Evolutionary conservation across 1,140 invertebrate genomes (phyloP).

Genomic region (Tetragnatha versicolor): DNA sequence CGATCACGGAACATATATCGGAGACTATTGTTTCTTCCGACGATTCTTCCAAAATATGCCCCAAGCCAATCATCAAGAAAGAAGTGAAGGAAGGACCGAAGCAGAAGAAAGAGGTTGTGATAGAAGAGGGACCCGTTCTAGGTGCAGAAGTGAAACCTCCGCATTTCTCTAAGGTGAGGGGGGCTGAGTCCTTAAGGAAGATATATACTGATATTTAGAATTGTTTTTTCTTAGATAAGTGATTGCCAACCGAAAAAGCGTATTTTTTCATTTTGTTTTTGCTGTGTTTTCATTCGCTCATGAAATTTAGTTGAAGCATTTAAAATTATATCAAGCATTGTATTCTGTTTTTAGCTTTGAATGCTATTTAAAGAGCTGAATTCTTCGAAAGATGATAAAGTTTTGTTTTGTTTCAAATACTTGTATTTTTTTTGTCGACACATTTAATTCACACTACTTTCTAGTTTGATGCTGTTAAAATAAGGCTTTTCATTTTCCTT

Average conservation of each 20-base stretch:
- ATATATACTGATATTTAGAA: conserved; percentile 42
- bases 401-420: too few relatives aligned
- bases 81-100: conserved; percentile 10
- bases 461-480: too few relatives aligned
- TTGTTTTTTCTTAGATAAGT: conserved; percentile 41
- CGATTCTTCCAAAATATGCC: not conserved
- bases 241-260: conserved; percentile 44
- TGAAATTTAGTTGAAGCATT: not conserved
- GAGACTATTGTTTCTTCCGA: not conserved
- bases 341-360: not conserved
- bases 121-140: conserved; percentile 73
- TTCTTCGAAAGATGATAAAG: too few relatives aligned
- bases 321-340: not conserved
- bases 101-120: conserved; percentile 72
- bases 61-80: conserved; percentile 54
- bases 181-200: conserved; percentile 51
- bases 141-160: conserved; percentile 70
- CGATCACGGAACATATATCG: conserved; percentile 27
- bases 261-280: conserved; percentile 10
- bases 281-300: conserved; percentile 17
- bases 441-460: too few relatives aligned
- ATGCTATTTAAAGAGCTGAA: not conserved
- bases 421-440: too few relatives aligned
- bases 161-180: conserved; percentile 56
- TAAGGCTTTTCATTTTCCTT: too few relatives aligned